These are phyloP conservation scores for Drosophila demipolita DNA, from an alignment of 2,888 invertebrate species.

Conservation along the genomic window DNA sequence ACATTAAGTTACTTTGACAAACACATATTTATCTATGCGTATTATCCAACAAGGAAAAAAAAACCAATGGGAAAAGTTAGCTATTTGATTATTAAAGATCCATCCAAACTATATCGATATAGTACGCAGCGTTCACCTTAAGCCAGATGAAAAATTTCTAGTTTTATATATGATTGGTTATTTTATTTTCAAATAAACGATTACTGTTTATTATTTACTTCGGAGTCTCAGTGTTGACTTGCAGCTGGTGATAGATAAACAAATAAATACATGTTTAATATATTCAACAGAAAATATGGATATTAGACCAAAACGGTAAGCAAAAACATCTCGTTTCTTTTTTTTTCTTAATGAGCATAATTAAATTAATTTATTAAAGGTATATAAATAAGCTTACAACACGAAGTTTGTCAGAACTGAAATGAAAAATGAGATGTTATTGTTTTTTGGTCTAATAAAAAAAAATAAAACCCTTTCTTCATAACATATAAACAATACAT, in stretches of 20 bases:
- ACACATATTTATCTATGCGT: conserved; percentile 6
- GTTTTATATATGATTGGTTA: conserved; percentile 23
- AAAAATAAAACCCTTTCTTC: not conserved
- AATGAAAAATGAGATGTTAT: not conserved
- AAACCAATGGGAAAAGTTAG: conserved; percentile 7
- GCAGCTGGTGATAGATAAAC: conserved; percentile 1
- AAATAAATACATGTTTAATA: not conserved
- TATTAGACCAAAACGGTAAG: conserved; percentile 7
- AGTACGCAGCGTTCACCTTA: not conserved
- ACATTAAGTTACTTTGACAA: conserved; percentile 38
- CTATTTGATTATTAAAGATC: not conserved
- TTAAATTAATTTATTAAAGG: not conserved
- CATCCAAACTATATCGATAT: not conserved
- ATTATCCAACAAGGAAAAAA: conserved; percentile 7
- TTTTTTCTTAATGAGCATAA: not conserved
- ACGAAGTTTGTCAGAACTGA: not conserved
- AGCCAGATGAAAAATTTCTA: conserved; percentile 5
- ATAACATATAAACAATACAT: not conserved
- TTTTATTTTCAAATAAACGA: conserved; percentile 39
- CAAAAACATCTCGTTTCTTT: not conserved
- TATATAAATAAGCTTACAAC: not conserved
- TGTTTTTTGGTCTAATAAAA: conserved; percentile 1
- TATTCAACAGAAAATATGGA: not conserved
- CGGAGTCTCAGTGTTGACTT: conserved; percentile 30
- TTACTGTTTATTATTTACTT: conserved; percentile 29